phyloP scores from a whole-genome alignment of 1,140 invertebrate genomes.

The Colletes latitarsis region DNA sequence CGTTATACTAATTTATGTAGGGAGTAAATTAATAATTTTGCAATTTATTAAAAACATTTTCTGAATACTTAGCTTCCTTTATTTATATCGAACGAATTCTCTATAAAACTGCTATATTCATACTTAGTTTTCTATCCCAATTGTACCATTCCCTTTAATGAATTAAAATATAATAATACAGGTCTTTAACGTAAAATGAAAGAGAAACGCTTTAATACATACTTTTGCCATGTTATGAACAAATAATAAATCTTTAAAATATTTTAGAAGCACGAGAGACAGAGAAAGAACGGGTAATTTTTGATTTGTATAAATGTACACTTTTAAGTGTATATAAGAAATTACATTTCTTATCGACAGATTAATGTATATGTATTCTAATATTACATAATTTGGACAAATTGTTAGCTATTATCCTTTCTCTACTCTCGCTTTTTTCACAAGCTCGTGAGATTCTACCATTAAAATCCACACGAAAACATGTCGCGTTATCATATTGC shows the following conservation, averaged over 20 bases:
- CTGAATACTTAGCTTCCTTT: neutral
- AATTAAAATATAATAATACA: neutral
- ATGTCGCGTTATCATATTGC: constrained; percentile 17
- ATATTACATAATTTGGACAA: neutral
- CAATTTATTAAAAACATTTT: neutral
- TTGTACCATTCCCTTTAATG: neutral
- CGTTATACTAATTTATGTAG: neutral
- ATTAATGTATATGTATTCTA: neutral
- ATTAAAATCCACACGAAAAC: constrained; percentile 30
- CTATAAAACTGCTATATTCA: constrained; percentile 13
- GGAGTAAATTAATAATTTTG: neutral
- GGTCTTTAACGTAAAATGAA: neutral
- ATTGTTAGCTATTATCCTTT: neutral
- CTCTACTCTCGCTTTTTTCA: constrained; percentile 3
- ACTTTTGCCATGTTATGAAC: neutral
- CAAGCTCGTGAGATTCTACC: constrained; percentile 16
- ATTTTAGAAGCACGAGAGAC: neutral
- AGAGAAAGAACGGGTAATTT: neutral
- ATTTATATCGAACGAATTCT: neutral
- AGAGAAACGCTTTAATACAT: neutral
- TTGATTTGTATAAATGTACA: neutral
- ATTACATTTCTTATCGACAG: neutral
- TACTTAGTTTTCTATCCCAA: neutral
- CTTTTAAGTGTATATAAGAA: constrained; percentile 1
- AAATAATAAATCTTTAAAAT: neutral